Evolutionary conservation across 2,113 vertebrate species (phyloP).

Genomic region (Brachyhypopomus occidentalis): DNA sequence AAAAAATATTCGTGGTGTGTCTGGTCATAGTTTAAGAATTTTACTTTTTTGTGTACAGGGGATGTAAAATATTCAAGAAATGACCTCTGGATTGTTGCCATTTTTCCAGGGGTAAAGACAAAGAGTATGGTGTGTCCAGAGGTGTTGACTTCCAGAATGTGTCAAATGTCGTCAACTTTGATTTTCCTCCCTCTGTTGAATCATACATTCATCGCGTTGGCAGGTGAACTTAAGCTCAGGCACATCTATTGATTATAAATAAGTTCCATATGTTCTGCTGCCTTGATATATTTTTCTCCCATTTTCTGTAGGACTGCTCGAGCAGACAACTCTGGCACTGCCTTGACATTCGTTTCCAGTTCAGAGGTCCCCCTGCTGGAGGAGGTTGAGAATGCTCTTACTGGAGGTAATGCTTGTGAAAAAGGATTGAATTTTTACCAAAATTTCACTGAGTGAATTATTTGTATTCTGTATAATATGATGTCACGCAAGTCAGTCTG

Average conservation of each 20-base stretch:
- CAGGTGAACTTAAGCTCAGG: conserved; percentile 70
- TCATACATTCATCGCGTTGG: conserved; percentile 91
- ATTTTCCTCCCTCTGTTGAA: conserved; percentile 79
- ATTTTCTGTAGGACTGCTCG: conserved; percentile 80
- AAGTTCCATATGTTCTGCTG: neutral
- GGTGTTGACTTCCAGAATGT: conserved; percentile 94
- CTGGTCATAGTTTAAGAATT: no score
- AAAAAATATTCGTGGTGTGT: no score
- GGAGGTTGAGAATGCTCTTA: conserved; percentile 78
- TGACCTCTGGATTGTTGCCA: neutral
- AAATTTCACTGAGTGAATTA: neutral
- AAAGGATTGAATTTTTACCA: neutral
- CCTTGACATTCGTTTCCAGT: conserved; percentile 82
- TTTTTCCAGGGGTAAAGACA: conserved; percentile 73
- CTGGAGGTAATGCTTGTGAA: conserved; percentile 70
- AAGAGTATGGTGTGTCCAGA: conserved; percentile 83
- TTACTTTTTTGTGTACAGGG: no score
- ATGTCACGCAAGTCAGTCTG: neutral
- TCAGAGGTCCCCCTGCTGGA: conserved; percentile 71
- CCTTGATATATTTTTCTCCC: neutral
- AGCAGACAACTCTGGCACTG: conserved; percentile 83
- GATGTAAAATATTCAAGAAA: no score
- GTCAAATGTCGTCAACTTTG: conserved; percentile 87
- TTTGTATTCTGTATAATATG: neutral
- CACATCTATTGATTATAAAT: no score